Evolutionary conservation across 1,140 invertebrate species (phyloP).

Genomic region (Coenobita brevimanus): DNA sequence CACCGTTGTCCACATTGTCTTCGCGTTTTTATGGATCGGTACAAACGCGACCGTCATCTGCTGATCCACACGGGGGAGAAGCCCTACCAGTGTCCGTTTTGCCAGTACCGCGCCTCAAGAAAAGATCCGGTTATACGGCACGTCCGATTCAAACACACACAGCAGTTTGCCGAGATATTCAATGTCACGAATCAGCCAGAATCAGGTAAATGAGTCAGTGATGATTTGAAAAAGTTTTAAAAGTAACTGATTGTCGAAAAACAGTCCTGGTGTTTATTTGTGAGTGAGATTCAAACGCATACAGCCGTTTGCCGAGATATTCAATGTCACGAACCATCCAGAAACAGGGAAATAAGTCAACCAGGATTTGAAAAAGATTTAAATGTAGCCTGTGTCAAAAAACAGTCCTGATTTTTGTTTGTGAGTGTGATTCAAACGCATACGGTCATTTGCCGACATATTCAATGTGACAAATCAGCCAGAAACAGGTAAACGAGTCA

Average conservation of each 20-base stretch:
- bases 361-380: too few species aligned
- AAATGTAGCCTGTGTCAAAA: too few species aligned
- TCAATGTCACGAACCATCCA: too few species aligned
- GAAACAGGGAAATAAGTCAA: too few species aligned
- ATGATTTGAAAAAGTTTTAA: too few species aligned
- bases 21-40: constrained; percentile 35
- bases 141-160: constrained; percentile 38
- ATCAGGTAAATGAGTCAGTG: too few species aligned
- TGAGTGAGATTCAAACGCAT: constrained; percentile 34
- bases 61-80: constrained; percentile 45
- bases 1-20: constrained; percentile 44
- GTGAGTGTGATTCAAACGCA: constrained; percentile 36
- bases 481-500: too few species aligned
- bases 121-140: constrained; percentile 42
- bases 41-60: constrained; percentile 48
- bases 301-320: constrained; percentile 37
- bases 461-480: too few species aligned
- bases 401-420: too few species aligned
- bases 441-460: constrained; percentile 28
- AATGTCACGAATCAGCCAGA: too few species aligned
- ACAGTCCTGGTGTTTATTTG: too few species aligned
- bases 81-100: constrained; percentile 46
- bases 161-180: constrained; percentile 37
- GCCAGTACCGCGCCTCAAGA: constrained; percentile 27
- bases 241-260: too few species aligned